These are phyloP conservation scores for Oreonectes daqikongensis DNA, from an alignment of 2,797 vertebrate genomes.

Conservation along the genomic window DNA sequence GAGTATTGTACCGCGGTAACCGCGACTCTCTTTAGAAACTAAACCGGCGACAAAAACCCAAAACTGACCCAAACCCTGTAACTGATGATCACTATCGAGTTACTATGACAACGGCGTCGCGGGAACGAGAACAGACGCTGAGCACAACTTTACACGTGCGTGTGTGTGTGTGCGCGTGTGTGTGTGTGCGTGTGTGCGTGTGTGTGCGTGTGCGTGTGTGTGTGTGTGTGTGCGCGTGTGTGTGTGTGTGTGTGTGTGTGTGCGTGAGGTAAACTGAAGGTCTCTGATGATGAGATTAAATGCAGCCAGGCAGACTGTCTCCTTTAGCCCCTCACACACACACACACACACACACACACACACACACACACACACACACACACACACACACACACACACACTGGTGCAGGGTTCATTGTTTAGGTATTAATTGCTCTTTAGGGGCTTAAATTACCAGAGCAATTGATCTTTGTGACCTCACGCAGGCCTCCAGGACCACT, in stretches of 20 bases:
- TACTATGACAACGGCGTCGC: slow-evolving; percentile 73
- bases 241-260: slow-evolving; percentile 16
- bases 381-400: slow-evolving; percentile 55
- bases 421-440: slow-evolving; percentile 92
- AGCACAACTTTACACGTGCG: slow-evolving; percentile 61
- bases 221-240: slow-evolving; percentile 13
- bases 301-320: slow-evolving; percentile 98
- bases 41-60: neutral
- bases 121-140: slow-evolving; percentile 64
- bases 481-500: slow-evolving; percentile 86
- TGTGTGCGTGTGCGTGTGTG: slow-evolving; percentile 13
- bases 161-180: slow-evolving; percentile 22
- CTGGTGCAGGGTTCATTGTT: slow-evolving; percentile 76
- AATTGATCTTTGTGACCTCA: slow-evolving; percentile 95
- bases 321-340: slow-evolving; percentile 73
- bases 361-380: slow-evolving; percentile 52
- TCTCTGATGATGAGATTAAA: slow-evolving; percentile 91
- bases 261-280: slow-evolving; percentile 73
- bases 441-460: slow-evolving; percentile 92
- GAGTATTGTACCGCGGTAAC: slow-evolving; percentile 11
- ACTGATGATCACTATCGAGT: slow-evolving; percentile 65
- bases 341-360: slow-evolving; percentile 54
- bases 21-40: neutral
- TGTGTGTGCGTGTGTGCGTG: slow-evolving; percentile 12
- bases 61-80: slow-evolving; percentile 43